Conservation (phyloP, 2,113 vertebrate genomes). For the Antennarius striatus region DNA sequence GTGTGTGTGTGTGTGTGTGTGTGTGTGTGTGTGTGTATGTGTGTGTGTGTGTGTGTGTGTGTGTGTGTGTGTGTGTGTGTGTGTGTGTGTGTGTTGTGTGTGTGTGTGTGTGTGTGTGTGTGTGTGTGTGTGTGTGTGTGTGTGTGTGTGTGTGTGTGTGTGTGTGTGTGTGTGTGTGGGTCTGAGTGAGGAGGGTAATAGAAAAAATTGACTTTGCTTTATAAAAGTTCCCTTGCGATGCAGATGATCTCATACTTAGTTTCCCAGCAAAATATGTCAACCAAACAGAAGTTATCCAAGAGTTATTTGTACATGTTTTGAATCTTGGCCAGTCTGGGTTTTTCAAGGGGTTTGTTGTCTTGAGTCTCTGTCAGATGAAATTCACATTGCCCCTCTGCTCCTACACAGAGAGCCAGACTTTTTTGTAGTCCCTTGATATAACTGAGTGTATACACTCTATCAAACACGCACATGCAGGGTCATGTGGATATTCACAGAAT, state of each 20-base stretch:
- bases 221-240: slow-evolving; percentile 11
- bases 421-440: slow-evolving; percentile 43
- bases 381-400: slow-evolving; percentile 47
- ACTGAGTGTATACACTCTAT: slow-evolving; percentile 33
- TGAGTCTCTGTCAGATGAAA: slow-evolving; percentile 41
- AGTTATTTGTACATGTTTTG: slow-evolving; percentile 72
- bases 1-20: no score
- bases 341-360: slow-evolving; percentile 73
- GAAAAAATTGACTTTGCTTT: background rate
- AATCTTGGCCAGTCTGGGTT: slow-evolving; percentile 62
- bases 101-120: no score
- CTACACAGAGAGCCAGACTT: slow-evolving; percentile 41
- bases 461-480: slow-evolving; percentile 7
- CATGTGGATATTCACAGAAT: background rate
- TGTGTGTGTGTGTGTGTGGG: no score
- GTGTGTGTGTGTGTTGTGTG: no score
- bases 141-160: no score
- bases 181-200: no score
- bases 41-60: no score
- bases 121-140: no score
- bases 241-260: slow-evolving; percentile 29
- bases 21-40: no score
- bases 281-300: slow-evolving; percentile 51
- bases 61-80: no score
- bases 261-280: slow-evolving; percentile 51